Evolutionary conservation across 2,888 invertebrate species (phyloP), one percentile per base, ranked within the genome.

Genomic region (Zaprionus lineosus): DNA sequence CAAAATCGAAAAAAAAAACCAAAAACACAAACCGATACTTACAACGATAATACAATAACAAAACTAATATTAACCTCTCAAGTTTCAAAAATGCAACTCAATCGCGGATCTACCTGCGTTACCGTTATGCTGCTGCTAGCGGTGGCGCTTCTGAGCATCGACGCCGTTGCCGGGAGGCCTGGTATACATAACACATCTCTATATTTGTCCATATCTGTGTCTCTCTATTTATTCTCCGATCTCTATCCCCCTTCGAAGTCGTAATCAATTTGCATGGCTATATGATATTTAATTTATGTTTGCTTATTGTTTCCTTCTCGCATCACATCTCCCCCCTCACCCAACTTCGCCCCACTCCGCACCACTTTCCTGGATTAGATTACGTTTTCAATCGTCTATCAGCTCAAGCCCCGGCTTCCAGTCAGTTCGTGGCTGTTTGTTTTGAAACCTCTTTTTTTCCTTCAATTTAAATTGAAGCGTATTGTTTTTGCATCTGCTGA

Each of bases 101-200:
- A 66, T 46, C 33, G 63, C 69, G 36, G 55, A 12, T 41, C 31
- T 37, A 44, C 41, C 37, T 47, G 52, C 44, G 34, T 59, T 40
- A 58, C 66, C 57, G 59, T 70, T 57, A 51, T 51, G 19, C 57
- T 73, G 74, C 58, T 81, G 39, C 37, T 81, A 15, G 44, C 59
- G 14, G 28, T 84, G 46, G 51, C 58, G 41, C 61, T 84, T 29
- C 47, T 59, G 68, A 65, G 50, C 39, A 63, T 74, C 39, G 48
- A 84, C 15, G 50, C 44, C 26, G 82, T 70, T 39, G 65, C 51
- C 59, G 84, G 77, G 39, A 77, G 81, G 68, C 84, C 81, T 77
- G 78, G 78, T 78, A 76, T 70, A 70, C 19, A 39, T 19, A 46
- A 39, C 9, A 39, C 11, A n/a, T 8, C 8, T 41, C 8, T 15